Conservation (phyloP, 2,113 vertebrate species). For the Chlamydotis undulata region DNA sequence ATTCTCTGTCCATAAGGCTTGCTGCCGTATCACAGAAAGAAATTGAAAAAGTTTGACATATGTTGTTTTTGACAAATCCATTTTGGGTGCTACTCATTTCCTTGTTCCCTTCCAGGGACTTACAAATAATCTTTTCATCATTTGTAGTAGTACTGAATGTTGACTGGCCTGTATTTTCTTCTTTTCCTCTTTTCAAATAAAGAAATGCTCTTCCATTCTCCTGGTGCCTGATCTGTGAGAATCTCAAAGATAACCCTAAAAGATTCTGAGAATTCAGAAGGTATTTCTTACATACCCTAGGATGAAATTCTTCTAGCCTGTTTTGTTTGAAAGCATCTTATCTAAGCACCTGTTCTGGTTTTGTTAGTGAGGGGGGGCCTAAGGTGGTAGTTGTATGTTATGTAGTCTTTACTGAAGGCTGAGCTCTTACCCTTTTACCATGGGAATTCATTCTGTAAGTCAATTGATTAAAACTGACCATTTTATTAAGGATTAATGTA, state of each 20-base stretch:
- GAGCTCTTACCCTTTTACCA: neutral
- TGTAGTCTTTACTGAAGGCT: neutral
- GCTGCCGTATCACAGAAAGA: neutral
- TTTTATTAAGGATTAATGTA: neutral
- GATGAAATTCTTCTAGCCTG: neutral
- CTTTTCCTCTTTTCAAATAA: neutral
- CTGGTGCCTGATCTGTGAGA: neutral
- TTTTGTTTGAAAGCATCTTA: neutral
- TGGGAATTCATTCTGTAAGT: neutral
- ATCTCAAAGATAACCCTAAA: neutral
- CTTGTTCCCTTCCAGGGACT: neutral
- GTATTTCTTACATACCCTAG: neutral
- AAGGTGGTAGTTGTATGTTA: neutral
- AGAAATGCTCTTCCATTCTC: neutral
- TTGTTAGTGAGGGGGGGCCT: too few species aligned
- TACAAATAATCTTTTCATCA: neutral
- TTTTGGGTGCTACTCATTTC: neutral
- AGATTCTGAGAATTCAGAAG: neutral
- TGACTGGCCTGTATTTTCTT: neutral
- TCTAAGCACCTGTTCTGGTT: neutral
- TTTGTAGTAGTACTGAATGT: neutral
- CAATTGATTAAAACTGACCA: neutral
- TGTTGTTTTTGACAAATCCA: slow-evolving; percentile 10
- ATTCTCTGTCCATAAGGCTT: neutral
- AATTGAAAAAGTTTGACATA: slow-evolving; percentile 18